Base-by-base conservation (phyloP, 2,797 vertebrate genomes). In the Trachops cirrhosus region DNA sequence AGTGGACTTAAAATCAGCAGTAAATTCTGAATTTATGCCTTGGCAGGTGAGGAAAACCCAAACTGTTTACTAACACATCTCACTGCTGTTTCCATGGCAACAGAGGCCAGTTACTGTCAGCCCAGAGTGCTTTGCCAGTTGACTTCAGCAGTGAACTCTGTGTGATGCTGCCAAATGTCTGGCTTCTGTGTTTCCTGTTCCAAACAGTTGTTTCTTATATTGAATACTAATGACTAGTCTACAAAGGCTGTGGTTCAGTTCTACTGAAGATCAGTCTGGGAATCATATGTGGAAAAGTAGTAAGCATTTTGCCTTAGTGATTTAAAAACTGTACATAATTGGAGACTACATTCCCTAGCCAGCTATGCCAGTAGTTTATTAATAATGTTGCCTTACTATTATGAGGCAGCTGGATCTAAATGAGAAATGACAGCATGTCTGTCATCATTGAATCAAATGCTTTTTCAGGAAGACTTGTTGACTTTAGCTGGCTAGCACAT, bases 141-240 rank as follows among this genome's bases (percentile, higher is more conserved):
- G 97, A 96, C 97, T 97, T 96, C 95, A 67, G 54, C 86, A 90
- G 85, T 96, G 96, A 97, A 97, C 96, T 93, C 83, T 73, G 77
- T 86, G 94, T 97, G 92, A 95, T 94, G 95, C 92, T 97, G 95
- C 97, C 97, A 96, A 97, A 95, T 91, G 92, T 95, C 97, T 97
- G 97, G 92, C 89, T 97, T 97, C 95, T 96, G 89, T 84, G 93
- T 95, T 98, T 98, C 95, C 96, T 94, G 80, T 97, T 97, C 88
- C 95, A 97, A 97, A 94, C 96, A 93, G 70, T 95, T 93, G 94
- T 96, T 97, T 90, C 94, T 94, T 89, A 71, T 59, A 83, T 95
- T 96, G 97, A 96, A 97, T 98, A 94, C 96, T 97, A 97, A 98
- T 96, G 84, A 94, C 70, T 59, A 26, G 39, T 67, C 86, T 74